Percentiles rank a stretch among this genome's conserved stretches.
Evolutionary conservation across 2,113 vertebrate species (phyloP).

Genomic region (Thymallus thymallus): DNA sequence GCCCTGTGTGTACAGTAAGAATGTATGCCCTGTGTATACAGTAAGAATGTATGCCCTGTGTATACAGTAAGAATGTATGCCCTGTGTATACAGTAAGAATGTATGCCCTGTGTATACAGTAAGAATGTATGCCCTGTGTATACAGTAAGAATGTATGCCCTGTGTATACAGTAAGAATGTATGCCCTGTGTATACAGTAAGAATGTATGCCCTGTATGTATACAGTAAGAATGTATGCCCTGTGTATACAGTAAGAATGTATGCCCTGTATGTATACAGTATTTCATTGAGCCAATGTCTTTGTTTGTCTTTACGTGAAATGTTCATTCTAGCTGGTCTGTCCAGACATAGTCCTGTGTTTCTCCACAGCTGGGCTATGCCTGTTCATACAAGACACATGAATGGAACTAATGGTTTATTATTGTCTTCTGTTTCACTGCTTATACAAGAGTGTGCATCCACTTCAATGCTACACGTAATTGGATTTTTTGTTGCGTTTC

Average conservation of each 20-base stretch:
- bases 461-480: conserved; percentile 37
- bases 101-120: too few relatives aligned
- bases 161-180: too few relatives aligned
- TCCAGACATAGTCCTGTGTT: too few relatives aligned
- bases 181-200: too few relatives aligned
- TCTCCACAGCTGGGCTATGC: background rate
- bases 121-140: background rate
- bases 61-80: too few relatives aligned
- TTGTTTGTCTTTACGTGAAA: too few relatives aligned
- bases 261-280: too few relatives aligned
- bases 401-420: conserved; percentile 24
- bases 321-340: too few relatives aligned
- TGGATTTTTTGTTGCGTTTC: conserved; percentile 20
- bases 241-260: too few relatives aligned
- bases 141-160: background rate
- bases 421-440: conserved; percentile 8
- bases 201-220: background rate
- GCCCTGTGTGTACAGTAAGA: too few relatives aligned
- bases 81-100: background rate
- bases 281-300: too few relatives aligned
- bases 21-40: background rate
- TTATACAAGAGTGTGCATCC: conserved; percentile 35
- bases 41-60: background rate
- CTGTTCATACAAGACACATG: background rate
- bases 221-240: too few relatives aligned